A percentile compares a stretch with the other conserved stretches of the same genome.
Conservation (phyloP, 2,888 invertebrate species). For the Dasysyrphus tricinctus region DNA sequence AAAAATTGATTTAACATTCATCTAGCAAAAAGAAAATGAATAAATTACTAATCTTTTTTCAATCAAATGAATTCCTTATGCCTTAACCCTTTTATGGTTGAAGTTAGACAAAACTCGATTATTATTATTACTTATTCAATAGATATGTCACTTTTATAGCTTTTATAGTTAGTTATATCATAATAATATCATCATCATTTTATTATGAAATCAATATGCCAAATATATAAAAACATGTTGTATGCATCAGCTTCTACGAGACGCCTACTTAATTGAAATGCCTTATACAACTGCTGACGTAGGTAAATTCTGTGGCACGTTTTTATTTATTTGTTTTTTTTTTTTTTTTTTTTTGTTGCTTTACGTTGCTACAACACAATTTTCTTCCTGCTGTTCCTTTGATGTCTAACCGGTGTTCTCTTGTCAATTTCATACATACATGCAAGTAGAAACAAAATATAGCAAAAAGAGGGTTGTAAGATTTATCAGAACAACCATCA, state of each 20-base stretch:
- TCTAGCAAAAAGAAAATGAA: no score
- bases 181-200: background rate
- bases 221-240: background rate
- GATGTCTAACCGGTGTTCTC: background rate
- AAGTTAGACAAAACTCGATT: no score
- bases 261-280: slow-evolving; percentile 54
- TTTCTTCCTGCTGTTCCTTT: slow-evolving; percentile 1
- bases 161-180: background rate
- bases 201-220: slow-evolving; percentile 6
- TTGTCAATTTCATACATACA: slow-evolving; percentile 49
- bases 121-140: no score
- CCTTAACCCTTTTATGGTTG: no score
- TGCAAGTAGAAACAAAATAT: background rate
- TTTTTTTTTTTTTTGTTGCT: background rate
- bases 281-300: slow-evolving; percentile 54
- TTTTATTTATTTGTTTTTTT: slow-evolving; percentile 16
- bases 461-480: slow-evolving; percentile 9
- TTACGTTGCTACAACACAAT: background rate
- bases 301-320: slow-evolving; percentile 47
- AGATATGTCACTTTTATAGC: no score
- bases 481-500: slow-evolving; percentile 9
- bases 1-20: no score
- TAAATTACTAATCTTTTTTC: no score
- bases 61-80: no score
- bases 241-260: background rate